Conservation (phyloP, 2,797 vertebrate species). For the Pempheris klunzingeri region DNA sequence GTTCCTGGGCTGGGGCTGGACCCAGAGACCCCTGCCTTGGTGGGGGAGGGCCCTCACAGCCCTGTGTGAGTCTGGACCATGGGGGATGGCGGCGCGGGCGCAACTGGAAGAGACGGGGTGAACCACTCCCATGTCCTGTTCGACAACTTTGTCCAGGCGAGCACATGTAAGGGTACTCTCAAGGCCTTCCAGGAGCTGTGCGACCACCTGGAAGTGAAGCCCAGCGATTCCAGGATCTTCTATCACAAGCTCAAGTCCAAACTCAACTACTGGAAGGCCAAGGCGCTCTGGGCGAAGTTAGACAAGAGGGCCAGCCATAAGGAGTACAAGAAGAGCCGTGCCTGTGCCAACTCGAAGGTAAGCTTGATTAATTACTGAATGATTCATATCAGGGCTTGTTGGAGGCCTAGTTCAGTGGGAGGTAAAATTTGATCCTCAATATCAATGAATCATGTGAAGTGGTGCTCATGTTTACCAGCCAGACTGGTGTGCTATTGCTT, state of each 20-base stretch:
- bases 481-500: neutral
- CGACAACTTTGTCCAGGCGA: conserved; percentile 95
- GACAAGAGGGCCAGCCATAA: conserved; percentile 96
- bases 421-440: conserved; percentile 23
- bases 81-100: conserved; percentile 82
- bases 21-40: conserved; percentile 74
- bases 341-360: conserved; percentile 95
- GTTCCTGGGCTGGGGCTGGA: conserved; percentile 73
- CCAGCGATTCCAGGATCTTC: conserved; percentile 93
- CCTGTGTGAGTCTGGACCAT: conserved; percentile 79
- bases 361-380: conserved; percentile 10
- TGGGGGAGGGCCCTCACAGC: conserved; percentile 71
- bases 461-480: conserved; percentile 35
- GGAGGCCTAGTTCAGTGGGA: neutral
- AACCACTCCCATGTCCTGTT: conserved; percentile 93
- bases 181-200: conserved; percentile 98
- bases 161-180: conserved; percentile 95
- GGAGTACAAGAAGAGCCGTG: conserved; percentile 97
- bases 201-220: conserved; percentile 93
- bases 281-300: conserved; percentile 97
- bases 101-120: conserved; percentile 80
- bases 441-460: conserved; percentile 21
- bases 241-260: conserved; percentile 98
- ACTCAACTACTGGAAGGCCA: conserved; percentile 99
- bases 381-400: conserved; percentile 1